Evolutionary conservation across 2,888 invertebrate genomes (phyloP).

Genomic region (Colletes collaris): DNA sequence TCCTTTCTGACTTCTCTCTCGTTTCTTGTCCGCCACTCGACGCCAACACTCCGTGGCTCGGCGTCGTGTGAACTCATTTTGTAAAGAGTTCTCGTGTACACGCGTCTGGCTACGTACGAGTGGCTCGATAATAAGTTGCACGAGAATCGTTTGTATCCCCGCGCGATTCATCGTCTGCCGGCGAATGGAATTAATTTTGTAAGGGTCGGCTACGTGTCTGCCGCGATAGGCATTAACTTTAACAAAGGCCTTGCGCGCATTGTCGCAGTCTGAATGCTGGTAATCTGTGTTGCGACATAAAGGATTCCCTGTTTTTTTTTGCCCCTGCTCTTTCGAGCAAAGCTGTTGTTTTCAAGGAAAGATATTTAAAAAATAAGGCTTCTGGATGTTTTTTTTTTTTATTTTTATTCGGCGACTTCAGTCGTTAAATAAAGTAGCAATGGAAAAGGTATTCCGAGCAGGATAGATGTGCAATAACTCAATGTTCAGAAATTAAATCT

Average conservation of each 20-base stretch:
- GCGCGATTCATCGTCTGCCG: slow-evolving; percentile 21
- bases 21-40: slow-evolving; percentile 47
- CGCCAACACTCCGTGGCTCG: slow-evolving; percentile 41
- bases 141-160: slow-evolving; percentile 35
- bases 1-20: slow-evolving; percentile 61
- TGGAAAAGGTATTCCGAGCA: too few species aligned
- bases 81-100: slow-evolving; percentile 57
- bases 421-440: too few species aligned
- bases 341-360: neutral
- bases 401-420: too few species aligned
- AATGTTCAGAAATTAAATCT: too few species aligned
- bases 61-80: slow-evolving; percentile 62
- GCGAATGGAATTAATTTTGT: slow-evolving; percentile 48
- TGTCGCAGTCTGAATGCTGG: slow-evolving; percentile 34
- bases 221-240: slow-evolving; percentile 30
- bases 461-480: too few species aligned
- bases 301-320: slow-evolving; percentile 1
- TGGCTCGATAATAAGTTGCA: slow-evolving; percentile 40
- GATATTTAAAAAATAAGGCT: neutral
- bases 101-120: slow-evolving; percentile 28
- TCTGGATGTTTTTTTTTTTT: too few species aligned
- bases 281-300: slow-evolving; percentile 21
- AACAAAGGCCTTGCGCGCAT: slow-evolving; percentile 13
- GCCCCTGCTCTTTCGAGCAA: neutral
- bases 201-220: slow-evolving; percentile 30